phyloP scores from a whole-genome alignment of 2,113 vertebrate genomes.

The Siphamia tubifer region DNA sequence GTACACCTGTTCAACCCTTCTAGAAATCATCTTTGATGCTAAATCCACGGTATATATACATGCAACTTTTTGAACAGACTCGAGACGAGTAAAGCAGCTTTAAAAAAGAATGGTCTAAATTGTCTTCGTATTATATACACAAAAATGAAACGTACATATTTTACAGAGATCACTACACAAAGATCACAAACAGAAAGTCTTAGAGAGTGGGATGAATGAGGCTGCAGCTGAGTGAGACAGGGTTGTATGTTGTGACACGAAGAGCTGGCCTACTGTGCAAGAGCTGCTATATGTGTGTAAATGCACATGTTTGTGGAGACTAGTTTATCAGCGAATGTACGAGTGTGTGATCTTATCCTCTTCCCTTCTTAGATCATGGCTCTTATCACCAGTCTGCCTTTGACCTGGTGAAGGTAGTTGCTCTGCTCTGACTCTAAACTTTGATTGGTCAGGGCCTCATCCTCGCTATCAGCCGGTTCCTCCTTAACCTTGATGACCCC shows the following conservation, averaged over 20 bases:
- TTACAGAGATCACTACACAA: slow-evolving; percentile 78
- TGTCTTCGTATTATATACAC: slow-evolving; percentile 75
- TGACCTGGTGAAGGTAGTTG: slow-evolving; percentile 96
- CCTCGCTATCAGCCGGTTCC: slow-evolving; percentile 91
- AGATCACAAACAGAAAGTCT: slow-evolving; percentile 70
- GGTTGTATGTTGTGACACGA: slow-evolving; percentile 28
- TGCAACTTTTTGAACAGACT: slow-evolving; percentile 34
- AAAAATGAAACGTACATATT: slow-evolving; percentile 69
- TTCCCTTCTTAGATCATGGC: slow-evolving; percentile 89
- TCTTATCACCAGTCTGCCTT: slow-evolving; percentile 95
- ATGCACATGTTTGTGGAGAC: slow-evolving; percentile 23
- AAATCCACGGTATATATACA: slow-evolving; percentile 67
- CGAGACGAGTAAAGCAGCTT: slow-evolving; percentile 59
- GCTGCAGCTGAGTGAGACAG: slow-evolving; percentile 43
- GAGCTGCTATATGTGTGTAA: slow-evolving; percentile 35
- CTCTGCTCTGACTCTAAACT: slow-evolving; percentile 88
- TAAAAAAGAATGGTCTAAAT: slow-evolving; percentile 65
- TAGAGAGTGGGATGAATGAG: slow-evolving; percentile 29
- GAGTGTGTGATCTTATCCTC: slow-evolving; percentile 60
- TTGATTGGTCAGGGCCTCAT: slow-evolving; percentile 87
- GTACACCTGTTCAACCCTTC: slow-evolving; percentile 59
- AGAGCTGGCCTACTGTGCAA: slow-evolving; percentile 61
- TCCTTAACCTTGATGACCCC: slow-evolving; percentile 95
- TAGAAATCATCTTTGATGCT: slow-evolving; percentile 45
- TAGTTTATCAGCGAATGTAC: slow-evolving; percentile 58